Conservation (phyloP, 2,888 invertebrate genomes). For the Platycheirus rosarum region DNA sequence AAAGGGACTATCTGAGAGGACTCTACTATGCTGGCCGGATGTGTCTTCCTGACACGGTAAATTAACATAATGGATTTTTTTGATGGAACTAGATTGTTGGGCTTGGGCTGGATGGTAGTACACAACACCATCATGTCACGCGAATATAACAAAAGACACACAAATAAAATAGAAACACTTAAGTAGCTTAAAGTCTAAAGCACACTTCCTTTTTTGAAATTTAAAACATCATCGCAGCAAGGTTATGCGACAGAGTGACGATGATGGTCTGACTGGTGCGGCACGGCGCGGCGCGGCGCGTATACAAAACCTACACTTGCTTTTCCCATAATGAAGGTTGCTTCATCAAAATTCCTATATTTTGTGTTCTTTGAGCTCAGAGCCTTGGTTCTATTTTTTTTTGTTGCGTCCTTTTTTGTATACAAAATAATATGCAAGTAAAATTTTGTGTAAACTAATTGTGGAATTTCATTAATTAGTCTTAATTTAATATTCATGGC, state of each 20-base stretch:
- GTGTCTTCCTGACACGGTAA: conserved; percentile 70
- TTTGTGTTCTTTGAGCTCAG: conserved; percentile 12
- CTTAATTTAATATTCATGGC: conserved; percentile 67
- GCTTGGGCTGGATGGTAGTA: conserved; percentile 1
- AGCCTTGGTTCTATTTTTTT: neutral
- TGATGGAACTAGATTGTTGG: conserved; percentile 65
- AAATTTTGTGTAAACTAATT: conserved; percentile 69
- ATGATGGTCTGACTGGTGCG: no score
- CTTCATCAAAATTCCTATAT: conserved; percentile 48
- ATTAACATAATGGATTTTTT: conserved; percentile 72
- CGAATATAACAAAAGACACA: conserved; percentile 55
- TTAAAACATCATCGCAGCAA: conserved; percentile 45
- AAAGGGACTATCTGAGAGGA: conserved; percentile 41
- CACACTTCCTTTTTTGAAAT: conserved; percentile 44
- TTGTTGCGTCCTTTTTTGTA: neutral
- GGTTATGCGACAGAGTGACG: conserved; percentile 39
- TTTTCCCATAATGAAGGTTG: conserved; percentile 21
- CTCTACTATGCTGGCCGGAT: no score
- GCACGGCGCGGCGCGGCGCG: no score
- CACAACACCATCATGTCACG: conserved; percentile 52
- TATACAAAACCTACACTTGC: no score
- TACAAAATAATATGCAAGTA: conserved; percentile 65
- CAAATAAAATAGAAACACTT: conserved; percentile 65
- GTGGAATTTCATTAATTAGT: conserved; percentile 68
- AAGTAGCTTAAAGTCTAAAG: conserved; percentile 71